phyloP scores from a whole-genome alignment of 92 coral and sea anemone species.

The Zoanthus sansibaricus region DNA sequence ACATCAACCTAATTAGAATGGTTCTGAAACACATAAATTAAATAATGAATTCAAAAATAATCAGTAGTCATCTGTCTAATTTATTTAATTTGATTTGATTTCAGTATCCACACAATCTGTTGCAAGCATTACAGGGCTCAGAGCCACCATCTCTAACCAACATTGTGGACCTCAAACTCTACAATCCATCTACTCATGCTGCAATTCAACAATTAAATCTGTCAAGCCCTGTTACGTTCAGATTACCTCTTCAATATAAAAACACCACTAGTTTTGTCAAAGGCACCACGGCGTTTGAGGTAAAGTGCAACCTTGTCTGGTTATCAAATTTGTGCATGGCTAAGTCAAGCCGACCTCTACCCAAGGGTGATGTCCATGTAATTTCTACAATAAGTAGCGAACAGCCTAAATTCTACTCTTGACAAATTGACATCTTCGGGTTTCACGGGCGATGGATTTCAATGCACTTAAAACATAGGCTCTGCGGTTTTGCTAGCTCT shows the following conservation, averaged over 20 bases:
- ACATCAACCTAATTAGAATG: not conserved
- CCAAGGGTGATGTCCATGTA: not conserved
- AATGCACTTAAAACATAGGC: too few relatives aligned
- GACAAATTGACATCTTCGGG: not conserved
- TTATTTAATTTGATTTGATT: not conserved
- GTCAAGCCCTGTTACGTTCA: slow-evolving; percentile 32
- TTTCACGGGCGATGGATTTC: too few relatives aligned
- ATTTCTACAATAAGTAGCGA: not conserved
- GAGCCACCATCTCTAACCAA: slow-evolving; percentile 19
- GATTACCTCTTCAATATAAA: slow-evolving; percentile 25
- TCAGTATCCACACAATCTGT: slow-evolving; percentile 21
- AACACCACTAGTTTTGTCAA: slow-evolving; percentile 32
- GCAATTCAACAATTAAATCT: not conserved
- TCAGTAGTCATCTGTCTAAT: not conserved
- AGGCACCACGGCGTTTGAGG: slow-evolving; percentile 34
- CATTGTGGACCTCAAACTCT: slow-evolving; percentile 37
- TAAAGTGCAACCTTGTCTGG: not conserved
- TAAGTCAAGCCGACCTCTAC: not conserved
- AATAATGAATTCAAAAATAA: not conserved
- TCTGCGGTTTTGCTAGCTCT: too few relatives aligned
- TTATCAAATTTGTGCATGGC: not conserved
- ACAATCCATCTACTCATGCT: slow-evolving; percentile 22
- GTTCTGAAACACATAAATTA: not conserved
- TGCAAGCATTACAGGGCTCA: not conserved
- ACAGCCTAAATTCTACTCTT: not conserved